Evolutionary conservation across 2,888 invertebrate genomes (phyloP).

Genomic region (Schizotus pectinicornis): DNA sequence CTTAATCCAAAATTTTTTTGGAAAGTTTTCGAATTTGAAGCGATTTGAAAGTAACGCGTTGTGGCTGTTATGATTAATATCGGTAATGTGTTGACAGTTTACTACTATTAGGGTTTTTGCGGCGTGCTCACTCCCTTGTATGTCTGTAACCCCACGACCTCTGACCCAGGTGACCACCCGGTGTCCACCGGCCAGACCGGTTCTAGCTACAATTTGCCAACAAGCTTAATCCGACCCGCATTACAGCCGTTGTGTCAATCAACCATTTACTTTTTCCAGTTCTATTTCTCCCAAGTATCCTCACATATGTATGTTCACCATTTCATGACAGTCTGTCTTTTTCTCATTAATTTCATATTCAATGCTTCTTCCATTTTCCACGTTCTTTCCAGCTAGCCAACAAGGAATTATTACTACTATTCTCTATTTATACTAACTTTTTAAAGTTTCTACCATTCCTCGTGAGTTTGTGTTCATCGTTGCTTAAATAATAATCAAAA

Average conservation of each 20-base stretch:
- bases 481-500: no score
- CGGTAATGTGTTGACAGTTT: constrained; percentile 60
- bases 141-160: constrained; percentile 46
- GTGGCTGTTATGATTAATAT: constrained; percentile 57
- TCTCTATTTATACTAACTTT: no score
- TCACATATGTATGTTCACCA: not conserved
- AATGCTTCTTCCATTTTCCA: no score
- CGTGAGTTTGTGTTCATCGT: no score
- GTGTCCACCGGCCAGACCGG: constrained; percentile 47
- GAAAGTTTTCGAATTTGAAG: constrained; percentile 8
- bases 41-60: constrained; percentile 6
- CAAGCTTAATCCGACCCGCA: constrained; percentile 44
- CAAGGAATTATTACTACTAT: no score
- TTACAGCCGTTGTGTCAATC: constrained; percentile 16
- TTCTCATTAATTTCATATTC: no score
- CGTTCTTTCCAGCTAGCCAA: no score
- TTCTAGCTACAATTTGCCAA: constrained; percentile 53
- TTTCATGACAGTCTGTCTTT: no score
- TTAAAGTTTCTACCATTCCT: no score
- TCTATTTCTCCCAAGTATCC: not conserved
- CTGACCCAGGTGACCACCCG: constrained; percentile 54
- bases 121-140: constrained; percentile 60
- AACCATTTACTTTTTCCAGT: constrained; percentile 6
- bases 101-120: constrained; percentile 59
- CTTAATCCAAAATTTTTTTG: constrained; percentile 7